Percentiles rank a stretch among this genome's conserved stretches.
Conservation (phyloP, 2,888 invertebrate genomes). For the Laspeyria flexula region DNA sequence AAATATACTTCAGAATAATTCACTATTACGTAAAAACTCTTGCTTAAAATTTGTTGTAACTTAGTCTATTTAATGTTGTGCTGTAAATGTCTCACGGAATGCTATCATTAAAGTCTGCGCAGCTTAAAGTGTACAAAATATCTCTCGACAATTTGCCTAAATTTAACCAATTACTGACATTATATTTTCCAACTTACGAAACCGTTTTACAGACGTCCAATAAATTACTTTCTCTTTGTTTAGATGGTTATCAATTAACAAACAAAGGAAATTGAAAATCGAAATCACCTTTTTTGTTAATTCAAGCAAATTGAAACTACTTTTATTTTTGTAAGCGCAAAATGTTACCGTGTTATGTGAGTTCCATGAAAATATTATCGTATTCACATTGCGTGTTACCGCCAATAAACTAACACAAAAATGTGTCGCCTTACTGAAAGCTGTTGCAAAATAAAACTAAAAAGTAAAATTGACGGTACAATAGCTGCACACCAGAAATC, state of each 20-base stretch:
- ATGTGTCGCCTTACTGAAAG: slow-evolving; percentile 12
- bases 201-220: slow-evolving; percentile 6
- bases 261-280: neutral
- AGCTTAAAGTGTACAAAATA: slow-evolving; percentile 27
- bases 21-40: slow-evolving; percentile 11
- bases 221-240: slow-evolving; percentile 6
- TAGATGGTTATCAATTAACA: slow-evolving; percentile 4
- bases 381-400: neutral
- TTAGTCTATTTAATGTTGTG: slow-evolving; percentile 20
- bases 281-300: neutral
- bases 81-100: slow-evolving; percentile 21
- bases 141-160: slow-evolving; percentile 19
- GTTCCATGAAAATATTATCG: neutral
- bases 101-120: slow-evolving; percentile 23
- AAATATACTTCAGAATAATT: slow-evolving; percentile 1
- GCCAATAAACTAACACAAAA: neutral
- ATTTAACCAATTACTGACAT: slow-evolving; percentile 23
- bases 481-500: slow-evolving; percentile 21
- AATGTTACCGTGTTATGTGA: neutral
- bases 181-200: slow-evolving; percentile 10
- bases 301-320: neutral
- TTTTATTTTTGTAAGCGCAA: neutral
- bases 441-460: slow-evolving; percentile 15
- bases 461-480: slow-evolving; percentile 8
- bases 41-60: slow-evolving; percentile 14